Conservation (phyloP, 2,888 invertebrate species). For the Ormyrus rosae region DNA sequence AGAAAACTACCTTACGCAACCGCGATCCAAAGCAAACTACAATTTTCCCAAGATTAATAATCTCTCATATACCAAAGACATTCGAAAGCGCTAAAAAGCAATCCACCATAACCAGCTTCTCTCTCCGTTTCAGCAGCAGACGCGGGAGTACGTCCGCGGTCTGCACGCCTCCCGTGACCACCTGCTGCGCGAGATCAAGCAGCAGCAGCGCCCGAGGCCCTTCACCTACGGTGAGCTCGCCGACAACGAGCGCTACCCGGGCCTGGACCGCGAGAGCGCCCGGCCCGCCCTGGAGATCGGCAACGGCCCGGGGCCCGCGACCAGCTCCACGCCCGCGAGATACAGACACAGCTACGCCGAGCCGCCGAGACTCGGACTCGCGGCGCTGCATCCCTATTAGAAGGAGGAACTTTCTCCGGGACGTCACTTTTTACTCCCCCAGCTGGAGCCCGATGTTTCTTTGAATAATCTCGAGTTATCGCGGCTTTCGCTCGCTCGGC, state of each 20-base stretch:
- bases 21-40: no score
- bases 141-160: conserved; percentile 49
- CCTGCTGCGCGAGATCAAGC: conserved; percentile 46
- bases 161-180: conserved; percentile 45
- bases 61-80: no score
- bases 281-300: conserved; percentile 71
- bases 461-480: no score
- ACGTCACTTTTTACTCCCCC: background rate
- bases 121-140: background rate
- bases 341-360: conserved; percentile 74
- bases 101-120: background rate
- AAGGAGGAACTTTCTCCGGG: conserved; percentile 36
- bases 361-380: conserved; percentile 72
- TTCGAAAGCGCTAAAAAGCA: no score
- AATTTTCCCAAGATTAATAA: no score
- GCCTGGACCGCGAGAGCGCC: conserved; percentile 76
- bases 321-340: conserved; percentile 64
- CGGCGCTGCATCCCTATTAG: conserved; percentile 73
- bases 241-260: conserved; percentile 78
- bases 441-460: background rate
- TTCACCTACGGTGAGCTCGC: conserved; percentile 77
- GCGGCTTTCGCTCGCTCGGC: no score
- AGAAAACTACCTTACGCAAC: no score
- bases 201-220: conserved; percentile 65
- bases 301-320: conserved; percentile 31